These are phyloP conservation scores for Sebastes wilsoni DNA, from an alignment of 2,797 vertebrate genomes.

Conservation along the genomic window DNA sequence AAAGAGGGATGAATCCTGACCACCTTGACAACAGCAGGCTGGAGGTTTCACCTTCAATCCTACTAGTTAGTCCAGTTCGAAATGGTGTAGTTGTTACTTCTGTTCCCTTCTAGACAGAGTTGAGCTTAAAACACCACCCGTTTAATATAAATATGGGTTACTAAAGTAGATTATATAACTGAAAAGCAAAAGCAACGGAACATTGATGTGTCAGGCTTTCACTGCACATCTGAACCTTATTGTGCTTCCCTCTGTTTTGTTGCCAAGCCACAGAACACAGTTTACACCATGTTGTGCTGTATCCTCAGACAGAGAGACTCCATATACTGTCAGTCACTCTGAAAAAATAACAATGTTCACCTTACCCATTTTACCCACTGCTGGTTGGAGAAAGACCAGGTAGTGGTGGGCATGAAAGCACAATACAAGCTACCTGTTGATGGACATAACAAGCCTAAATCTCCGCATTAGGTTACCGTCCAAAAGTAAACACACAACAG, in stretches of 20 bases:
- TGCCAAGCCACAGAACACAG: conserved; percentile 36
- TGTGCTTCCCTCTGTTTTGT: conserved; percentile 8
- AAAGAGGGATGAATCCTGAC: background rate
- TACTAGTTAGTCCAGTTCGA: background rate
- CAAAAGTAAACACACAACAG: background rate
- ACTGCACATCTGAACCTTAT: conserved; percentile 32
- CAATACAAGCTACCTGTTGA: background rate
- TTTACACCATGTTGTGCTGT: background rate
- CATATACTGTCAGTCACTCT: background rate
- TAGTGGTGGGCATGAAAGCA: background rate
- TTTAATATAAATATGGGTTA: background rate
- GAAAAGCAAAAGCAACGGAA: background rate
- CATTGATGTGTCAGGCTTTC: background rate
- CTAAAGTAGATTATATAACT: background rate
- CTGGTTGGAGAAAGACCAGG: background rate
- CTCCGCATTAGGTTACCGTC: background rate
- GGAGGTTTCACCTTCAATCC: background rate
- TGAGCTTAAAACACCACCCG: background rate
- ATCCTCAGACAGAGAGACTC: conserved; percentile 44
- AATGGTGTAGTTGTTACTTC: background rate
- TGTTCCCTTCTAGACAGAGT: background rate
- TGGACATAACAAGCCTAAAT: background rate
- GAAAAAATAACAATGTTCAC: background rate
- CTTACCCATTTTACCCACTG: background rate
- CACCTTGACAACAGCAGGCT: background rate